Percentiles rank a stretch among this genome's conserved stretches.
These are phyloP conservation scores for Pogona vitticeps DNA, from an alignment of 2,113 vertebrate species.

Conservation along the genomic window DNA sequence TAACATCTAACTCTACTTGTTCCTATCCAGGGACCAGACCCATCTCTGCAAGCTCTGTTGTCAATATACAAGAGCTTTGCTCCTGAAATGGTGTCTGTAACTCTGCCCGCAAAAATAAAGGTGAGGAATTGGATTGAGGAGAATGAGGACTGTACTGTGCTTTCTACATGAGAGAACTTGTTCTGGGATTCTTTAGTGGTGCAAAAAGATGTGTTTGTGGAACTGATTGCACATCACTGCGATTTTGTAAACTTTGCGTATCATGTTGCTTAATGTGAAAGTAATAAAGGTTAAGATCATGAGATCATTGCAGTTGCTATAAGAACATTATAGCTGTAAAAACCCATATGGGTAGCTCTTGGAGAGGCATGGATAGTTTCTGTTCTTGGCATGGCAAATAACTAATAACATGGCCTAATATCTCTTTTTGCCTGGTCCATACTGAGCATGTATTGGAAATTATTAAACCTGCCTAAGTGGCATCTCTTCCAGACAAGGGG, in stretches of 20 bases:
- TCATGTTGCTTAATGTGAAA: neutral
- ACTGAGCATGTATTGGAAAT: no score
- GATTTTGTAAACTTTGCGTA: constrained; percentile 10
- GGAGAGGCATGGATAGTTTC: neutral
- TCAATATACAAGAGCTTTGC: constrained; percentile 88
- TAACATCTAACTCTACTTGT: constrained; percentile 23
- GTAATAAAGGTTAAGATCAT: neutral
- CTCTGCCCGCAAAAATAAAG: constrained; percentile 80
- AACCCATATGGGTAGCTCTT: neutral
- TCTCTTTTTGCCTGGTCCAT: neutral
- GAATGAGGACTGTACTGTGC: neutral
- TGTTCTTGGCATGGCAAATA: neutral
- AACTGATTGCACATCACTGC: neutral
- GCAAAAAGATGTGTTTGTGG: neutral
- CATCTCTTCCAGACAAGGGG: neutral
- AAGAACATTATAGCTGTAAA: neutral
- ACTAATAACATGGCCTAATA: neutral
- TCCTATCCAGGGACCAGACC: constrained; percentile 82
- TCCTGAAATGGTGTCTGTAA: constrained; percentile 85
- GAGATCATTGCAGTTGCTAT: neutral
- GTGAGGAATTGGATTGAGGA: constrained; percentile 69
- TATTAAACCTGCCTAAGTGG: no score
- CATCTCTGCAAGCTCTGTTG: constrained; percentile 86
- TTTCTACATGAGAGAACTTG: constrained; percentile 12
- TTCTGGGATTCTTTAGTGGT: neutral